Evolutionary conservation across 2,113 vertebrate species (phyloP).

Genomic region (Varanus komodoensis): DNA sequence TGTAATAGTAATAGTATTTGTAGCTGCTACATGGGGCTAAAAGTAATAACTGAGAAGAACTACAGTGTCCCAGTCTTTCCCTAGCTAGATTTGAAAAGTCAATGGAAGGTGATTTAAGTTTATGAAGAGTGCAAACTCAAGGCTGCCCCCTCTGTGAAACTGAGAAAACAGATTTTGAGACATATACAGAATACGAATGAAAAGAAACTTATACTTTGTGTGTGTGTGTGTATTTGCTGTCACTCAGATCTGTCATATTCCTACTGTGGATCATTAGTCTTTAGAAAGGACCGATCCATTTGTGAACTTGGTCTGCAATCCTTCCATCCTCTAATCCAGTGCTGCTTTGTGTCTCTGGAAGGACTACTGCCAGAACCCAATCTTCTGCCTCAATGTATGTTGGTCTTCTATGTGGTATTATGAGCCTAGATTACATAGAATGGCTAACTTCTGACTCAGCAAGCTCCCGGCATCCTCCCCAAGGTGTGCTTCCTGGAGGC

Average conservation of each 20-base stretch:
- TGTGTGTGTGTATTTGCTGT: too few relatives aligned
- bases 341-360: background rate
- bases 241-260: background rate
- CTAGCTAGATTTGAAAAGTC: background rate
- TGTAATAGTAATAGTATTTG: too few relatives aligned
- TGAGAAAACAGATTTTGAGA: conserved; percentile 24
- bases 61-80: conserved; percentile 3
- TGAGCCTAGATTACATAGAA: too few relatives aligned
- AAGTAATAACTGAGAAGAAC: background rate
- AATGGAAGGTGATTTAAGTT: conserved; percentile 26
- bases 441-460: too few relatives aligned
- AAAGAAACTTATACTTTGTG: background rate
- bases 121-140: fast-evolving
- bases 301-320: background rate
- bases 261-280: too few relatives aligned
- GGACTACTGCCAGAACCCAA: background rate
- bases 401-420: background rate
- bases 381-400: background rate
- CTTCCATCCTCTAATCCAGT: background rate
- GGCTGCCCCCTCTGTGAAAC: conserved; percentile 27
- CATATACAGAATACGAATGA: background rate
- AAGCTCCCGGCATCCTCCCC: too few relatives aligned
- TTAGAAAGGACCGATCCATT: background rate
- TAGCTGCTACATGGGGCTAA: too few relatives aligned
- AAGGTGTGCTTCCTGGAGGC: too few relatives aligned